Evolutionary conservation across 2,113 vertebrate species (phyloP).

Genomic region (Podarcis cretensis): DNA sequence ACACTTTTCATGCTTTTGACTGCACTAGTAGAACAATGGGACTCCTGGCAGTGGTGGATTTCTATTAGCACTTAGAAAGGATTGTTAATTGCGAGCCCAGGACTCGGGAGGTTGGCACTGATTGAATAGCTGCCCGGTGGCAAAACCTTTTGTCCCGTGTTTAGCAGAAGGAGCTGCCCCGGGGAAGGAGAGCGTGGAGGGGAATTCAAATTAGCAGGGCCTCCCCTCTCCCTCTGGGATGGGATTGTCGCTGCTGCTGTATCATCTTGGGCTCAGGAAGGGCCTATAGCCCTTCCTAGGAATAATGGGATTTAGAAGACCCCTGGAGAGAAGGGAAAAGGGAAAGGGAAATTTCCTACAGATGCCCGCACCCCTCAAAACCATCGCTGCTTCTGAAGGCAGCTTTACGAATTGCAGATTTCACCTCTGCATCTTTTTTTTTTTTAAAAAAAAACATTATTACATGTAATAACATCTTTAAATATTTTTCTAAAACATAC

Average conservation of each 20-base stretch:
- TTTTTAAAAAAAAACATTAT: background rate
- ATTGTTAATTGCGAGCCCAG: background rate
- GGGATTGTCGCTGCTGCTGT: background rate
- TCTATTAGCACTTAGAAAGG: background rate
- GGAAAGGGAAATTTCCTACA: background rate
- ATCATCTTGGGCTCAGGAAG: background rate
- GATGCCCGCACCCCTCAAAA: background rate
- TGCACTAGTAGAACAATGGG: background rate
- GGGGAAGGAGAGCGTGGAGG: background rate
- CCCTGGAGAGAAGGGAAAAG: background rate
- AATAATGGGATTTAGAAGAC: background rate
- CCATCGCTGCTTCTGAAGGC: background rate
- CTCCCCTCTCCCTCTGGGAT: background rate
- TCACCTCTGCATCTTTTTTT: background rate
- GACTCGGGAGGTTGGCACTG: background rate
- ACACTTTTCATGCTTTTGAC: background rate
- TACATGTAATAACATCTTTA: background rate
- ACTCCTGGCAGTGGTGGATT: background rate
- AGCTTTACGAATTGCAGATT: background rate
- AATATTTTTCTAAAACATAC: background rate
- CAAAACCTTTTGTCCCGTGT: background rate
- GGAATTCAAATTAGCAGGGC: background rate
- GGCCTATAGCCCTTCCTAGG: background rate
- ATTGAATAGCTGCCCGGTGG: background rate
- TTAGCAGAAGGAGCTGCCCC: background rate